Percentiles rank a stretch among this genome's conserved stretches.
phyloP scores from a whole-genome alignment of 2,797 vertebrate species.

The Rhabdophis nuchalis region DNA sequence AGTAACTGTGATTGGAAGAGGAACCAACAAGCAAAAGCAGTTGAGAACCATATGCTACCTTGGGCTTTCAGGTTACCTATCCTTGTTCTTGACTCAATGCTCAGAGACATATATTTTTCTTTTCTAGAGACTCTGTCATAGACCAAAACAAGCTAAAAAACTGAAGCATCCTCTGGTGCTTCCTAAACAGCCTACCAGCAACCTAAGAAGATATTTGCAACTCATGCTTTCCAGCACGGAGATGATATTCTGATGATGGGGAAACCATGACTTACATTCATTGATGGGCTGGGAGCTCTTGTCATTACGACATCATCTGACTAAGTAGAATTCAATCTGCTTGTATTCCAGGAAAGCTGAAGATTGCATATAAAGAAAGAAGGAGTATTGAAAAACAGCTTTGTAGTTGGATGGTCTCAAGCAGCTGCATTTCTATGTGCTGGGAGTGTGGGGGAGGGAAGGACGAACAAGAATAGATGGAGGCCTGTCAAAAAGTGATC shows the following conservation, averaged over 20 bases:
- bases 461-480: slow-evolving; percentile 60
- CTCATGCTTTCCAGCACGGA: neutral
- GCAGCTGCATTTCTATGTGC: slow-evolving; percentile 37
- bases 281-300: neutral
- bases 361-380: slow-evolving; percentile 3
- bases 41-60: neutral
- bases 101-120: neutral
- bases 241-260: neutral
- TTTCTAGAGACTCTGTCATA: neutral
- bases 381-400: slow-evolving; percentile 2
- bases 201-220: neutral
- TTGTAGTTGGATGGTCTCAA: slow-evolving; percentile 4
- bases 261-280: slow-evolving; percentile 22
- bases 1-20: neutral
- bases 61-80: neutral
- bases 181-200: neutral
- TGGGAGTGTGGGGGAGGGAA: slow-evolving; percentile 16
- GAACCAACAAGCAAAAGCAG: neutral
- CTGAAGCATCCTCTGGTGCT: neutral
- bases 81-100: neutral
- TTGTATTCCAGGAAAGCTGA: neutral
- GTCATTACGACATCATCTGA: neutral
- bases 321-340: neutral
- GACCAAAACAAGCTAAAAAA: neutral
- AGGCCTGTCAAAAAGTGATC: slow-evolving; percentile 65